Conservation (phyloP, 2,797 vertebrate species). For the Poeciliopsis gracilis region DNA sequence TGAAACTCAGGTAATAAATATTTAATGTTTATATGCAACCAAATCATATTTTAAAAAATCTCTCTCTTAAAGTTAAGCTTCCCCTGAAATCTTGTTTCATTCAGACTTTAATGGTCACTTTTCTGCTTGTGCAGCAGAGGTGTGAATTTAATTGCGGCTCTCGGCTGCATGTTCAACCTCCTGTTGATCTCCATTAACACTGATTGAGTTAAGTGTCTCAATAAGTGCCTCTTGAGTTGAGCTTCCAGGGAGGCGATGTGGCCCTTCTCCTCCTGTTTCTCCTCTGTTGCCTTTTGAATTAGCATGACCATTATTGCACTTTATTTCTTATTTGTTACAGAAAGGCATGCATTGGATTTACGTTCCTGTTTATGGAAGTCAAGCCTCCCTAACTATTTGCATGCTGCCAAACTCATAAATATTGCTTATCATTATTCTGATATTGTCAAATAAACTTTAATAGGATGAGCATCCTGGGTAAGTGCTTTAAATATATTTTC, state of each 20-base stretch:
- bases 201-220: constrained; percentile 1
- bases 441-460: background rate
- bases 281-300: background rate
- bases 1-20: background rate
- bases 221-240: constrained; percentile 7
- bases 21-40: background rate
- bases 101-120: background rate
- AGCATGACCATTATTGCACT: background rate
- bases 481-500: constrained; percentile 22
- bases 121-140: background rate
- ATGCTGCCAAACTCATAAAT: background rate
- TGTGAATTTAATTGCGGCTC: no score
- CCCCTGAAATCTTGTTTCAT: background rate
- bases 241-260: background rate
- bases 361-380: background rate
- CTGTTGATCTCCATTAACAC: constrained; percentile 15
- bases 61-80: background rate
- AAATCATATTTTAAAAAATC: background rate
- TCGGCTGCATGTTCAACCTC: constrained; percentile 8
- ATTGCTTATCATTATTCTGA: constrained; percentile 26
- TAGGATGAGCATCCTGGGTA: background rate
- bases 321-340: background rate
- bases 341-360: background rate
- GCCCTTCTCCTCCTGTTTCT: background rate
- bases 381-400: background rate